A percentile compares a stretch with the other conserved stretches of the same genome.
Conservation (phyloP, 2,113 vertebrate genomes). For the Limnothrissa miodon region DNA sequence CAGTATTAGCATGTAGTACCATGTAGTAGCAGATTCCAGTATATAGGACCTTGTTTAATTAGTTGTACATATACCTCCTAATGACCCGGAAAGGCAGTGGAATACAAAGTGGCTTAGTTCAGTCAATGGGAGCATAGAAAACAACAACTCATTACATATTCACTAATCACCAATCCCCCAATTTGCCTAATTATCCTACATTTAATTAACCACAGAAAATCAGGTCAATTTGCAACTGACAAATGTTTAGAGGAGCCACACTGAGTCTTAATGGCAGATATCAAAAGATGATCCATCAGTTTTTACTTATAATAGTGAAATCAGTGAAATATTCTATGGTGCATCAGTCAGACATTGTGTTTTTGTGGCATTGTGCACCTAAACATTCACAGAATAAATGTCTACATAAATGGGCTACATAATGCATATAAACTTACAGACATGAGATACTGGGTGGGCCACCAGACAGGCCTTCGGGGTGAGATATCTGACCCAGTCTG, state of each 20-base stretch:
- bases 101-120: neutral
- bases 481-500: neutral
- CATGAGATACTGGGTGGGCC: neutral
- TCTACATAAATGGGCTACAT: neutral
- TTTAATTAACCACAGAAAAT: neutral
- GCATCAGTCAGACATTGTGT: neutral
- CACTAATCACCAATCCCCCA: neutral
- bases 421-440: neutral
- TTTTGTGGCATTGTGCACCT: neutral
- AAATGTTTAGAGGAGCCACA: neutral
- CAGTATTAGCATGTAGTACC: neutral
- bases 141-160: neutral
- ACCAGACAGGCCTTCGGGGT: slow-evolving; percentile 5
- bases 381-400: neutral
- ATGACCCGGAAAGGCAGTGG: neutral
- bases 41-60: neutral
- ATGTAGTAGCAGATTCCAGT: neutral
- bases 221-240: slow-evolving; percentile 3
- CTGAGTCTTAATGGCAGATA: neutral
- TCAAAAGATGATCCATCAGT: neutral
- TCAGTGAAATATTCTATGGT: neutral
- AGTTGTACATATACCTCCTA: neutral
- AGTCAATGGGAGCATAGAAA: neutral
- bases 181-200: neutral
- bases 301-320: neutral